Percentiles rank a stretch among this genome's conserved stretches.
phyloP scores from a whole-genome alignment of 2,113 vertebrate genomes.

The Sinosuthora webbiana region DNA sequence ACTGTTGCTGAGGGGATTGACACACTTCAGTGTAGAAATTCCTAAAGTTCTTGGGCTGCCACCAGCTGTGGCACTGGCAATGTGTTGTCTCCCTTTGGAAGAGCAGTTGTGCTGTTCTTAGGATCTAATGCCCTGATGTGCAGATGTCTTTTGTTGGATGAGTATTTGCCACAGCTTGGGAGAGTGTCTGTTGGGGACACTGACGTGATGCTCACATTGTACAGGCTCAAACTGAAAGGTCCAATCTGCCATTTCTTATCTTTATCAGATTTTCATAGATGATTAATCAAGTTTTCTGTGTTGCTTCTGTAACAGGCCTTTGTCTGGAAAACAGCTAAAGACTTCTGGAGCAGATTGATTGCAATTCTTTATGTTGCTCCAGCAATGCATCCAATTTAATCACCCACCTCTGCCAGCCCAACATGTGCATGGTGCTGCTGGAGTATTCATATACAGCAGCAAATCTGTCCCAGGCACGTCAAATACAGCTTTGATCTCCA shows the following conservation, averaged over 20 bases:
- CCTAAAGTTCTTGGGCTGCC: neutral
- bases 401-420: neutral
- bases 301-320: neutral
- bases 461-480: constrained; percentile 9
- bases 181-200: neutral
- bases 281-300: neutral
- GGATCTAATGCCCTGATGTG: neutral
- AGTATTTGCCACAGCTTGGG: neutral
- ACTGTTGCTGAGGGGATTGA: neutral
- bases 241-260: neutral
- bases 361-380: neutral
- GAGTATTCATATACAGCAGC: neutral
- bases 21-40: neutral
- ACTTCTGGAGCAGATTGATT: neutral
- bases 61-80: neutral
- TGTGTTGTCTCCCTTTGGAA: neutral
- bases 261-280: neutral
- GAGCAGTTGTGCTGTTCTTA: neutral
- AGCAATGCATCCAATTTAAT: neutral
- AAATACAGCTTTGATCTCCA: constrained; percentile 23
- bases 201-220: neutral
- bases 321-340: neutral
- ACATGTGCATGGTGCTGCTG: neutral
- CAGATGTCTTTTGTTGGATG: neutral
- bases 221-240: neutral